Evolutionary conservation across 2,888 invertebrate genomes (phyloP).

Genomic region (Tenodera sinensis): DNA sequence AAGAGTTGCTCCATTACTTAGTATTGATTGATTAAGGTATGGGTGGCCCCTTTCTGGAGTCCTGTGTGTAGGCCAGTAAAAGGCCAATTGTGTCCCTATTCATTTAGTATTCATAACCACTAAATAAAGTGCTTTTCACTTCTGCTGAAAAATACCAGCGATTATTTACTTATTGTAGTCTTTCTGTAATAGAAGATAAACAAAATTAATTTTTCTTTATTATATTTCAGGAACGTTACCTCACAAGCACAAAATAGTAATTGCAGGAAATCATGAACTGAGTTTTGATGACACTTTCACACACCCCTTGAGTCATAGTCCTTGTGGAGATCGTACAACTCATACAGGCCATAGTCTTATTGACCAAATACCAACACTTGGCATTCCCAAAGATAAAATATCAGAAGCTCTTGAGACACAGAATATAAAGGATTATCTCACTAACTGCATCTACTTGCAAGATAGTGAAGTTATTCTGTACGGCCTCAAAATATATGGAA

Average conservation of each 20-base stretch:
- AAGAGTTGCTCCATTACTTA: too few relatives aligned
- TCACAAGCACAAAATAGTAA: slow-evolving; percentile 75
- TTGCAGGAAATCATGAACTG: slow-evolving; percentile 83
- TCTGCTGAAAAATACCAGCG: too few relatives aligned
- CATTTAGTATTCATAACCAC: too few relatives aligned
- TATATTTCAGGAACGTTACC: slow-evolving; percentile 56
- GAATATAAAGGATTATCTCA: slow-evolving; percentile 63
- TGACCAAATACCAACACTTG: slow-evolving; percentile 62
- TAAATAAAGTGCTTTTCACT: too few relatives aligned
- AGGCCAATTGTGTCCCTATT: too few relatives aligned
- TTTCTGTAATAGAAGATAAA: neutral
- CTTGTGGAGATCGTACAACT: slow-evolving; percentile 44
- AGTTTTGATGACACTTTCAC: slow-evolving; percentile 72
- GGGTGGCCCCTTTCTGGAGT: too few relatives aligned
- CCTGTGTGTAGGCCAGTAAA: too few relatives aligned
- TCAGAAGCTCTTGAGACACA: slow-evolving; percentile 61
- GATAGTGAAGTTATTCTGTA: slow-evolving; percentile 63
- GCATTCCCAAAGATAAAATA: slow-evolving; percentile 60
- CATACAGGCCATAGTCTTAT: slow-evolving; percentile 53
- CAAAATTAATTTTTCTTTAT: slow-evolving; percentile 7
- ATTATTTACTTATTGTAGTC: too few relatives aligned
- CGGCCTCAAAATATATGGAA: slow-evolving; percentile 76
- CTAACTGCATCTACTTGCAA: slow-evolving; percentile 74
- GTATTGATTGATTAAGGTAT: too few relatives aligned
- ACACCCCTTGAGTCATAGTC: slow-evolving; percentile 44